Percentiles rank a stretch among this genome's conserved stretches.
phyloP scores from a whole-genome alignment of 2,113 vertebrate genomes.

The Xenopus tropicalis region DNA sequence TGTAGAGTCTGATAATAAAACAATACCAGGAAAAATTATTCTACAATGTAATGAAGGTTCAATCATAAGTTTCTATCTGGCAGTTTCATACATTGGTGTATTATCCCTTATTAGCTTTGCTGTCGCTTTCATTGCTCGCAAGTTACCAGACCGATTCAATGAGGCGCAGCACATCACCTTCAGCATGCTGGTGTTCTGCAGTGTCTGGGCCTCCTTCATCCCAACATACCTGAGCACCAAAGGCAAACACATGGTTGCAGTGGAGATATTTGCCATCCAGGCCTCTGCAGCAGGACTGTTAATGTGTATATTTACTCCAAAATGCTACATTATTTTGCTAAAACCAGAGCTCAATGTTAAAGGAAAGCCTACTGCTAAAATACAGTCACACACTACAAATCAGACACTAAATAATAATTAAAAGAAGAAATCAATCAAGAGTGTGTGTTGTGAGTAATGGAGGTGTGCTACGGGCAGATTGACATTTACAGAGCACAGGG shows the following conservation, averaged over 20 bases:
- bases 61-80: constrained; percentile 51
- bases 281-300: not conserved
- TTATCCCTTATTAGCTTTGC: constrained; percentile 47
- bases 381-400: too few relatives aligned
- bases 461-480: too few relatives aligned
- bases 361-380: too few relatives aligned
- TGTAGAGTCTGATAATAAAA: constrained; percentile 49
- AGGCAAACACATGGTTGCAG: constrained; percentile 13
- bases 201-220: constrained; percentile 19
- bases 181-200: constrained; percentile 24
- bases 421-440: too few relatives aligned
- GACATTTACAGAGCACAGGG: too few relatives aligned
- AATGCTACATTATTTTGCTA: constrained; percentile 15
- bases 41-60: constrained; percentile 64
- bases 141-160: constrained; percentile 60
- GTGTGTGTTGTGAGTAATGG: too few relatives aligned
- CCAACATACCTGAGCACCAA: constrained; percentile 5
- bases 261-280: constrained; percentile 20
- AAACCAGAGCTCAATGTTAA: not conserved
- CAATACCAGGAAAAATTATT: constrained; percentile 58
- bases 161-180: constrained; percentile 42
- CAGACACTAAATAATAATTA: too few relatives aligned
- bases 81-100: constrained; percentile 68
- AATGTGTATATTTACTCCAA: constrained; percentile 8
- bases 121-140: constrained; percentile 64